Conservation (phyloP, 1,140 invertebrate genomes). For the Myzus persicae region DNA sequence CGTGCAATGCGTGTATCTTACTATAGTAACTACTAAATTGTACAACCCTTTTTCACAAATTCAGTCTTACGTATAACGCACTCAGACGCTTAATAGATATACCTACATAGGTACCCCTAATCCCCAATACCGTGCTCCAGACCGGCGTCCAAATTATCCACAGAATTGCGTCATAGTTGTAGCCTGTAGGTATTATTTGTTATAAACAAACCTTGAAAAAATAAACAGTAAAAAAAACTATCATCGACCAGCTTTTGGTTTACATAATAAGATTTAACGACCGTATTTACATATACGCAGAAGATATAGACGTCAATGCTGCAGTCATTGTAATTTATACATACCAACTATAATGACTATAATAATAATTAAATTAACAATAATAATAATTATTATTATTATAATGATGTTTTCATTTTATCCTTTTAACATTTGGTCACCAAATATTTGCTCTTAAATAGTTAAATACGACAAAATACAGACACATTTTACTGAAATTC, state of each 20-base stretch:
- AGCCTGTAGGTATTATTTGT: no score
- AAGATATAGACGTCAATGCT: neutral
- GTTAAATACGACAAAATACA: neutral
- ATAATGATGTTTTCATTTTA: neutral
- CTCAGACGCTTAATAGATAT: no score
- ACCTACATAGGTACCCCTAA: no score
- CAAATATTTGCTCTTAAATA: neutral
- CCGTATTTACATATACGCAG: no score
- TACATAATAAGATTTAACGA: neutral
- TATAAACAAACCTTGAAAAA: neutral
- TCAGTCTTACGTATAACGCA: neutral
- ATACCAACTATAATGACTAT: neutral
- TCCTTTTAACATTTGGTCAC: neutral
- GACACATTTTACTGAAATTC: no score
- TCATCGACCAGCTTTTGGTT: neutral
- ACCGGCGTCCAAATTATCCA: no score
- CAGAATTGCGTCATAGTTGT: no score
- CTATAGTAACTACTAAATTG: neutral
- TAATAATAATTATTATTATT: no score
- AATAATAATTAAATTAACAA: neutral
- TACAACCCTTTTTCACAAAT: neutral
- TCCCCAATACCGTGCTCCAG: no score
- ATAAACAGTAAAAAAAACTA: neutral
- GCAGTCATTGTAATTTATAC: neutral
- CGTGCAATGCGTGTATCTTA: neutral